phyloP scores from a whole-genome alignment of 2,888 invertebrate genomes.

The Lycophotia porphyrea region DNA sequence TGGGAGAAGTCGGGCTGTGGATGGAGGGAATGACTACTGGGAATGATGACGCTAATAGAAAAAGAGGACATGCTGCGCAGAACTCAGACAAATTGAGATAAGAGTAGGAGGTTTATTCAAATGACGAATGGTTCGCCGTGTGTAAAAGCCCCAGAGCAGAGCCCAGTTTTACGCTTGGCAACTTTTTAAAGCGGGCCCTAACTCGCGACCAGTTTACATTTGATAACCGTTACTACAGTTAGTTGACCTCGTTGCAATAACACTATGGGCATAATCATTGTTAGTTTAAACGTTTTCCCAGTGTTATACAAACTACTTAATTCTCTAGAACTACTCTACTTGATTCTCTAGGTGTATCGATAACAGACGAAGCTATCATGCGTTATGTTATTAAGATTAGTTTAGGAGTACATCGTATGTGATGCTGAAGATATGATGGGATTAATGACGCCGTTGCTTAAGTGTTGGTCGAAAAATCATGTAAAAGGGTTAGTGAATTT shows the following conservation, averaged over 20 bases:
- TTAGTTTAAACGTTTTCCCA: not conserved
- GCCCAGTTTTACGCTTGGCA: slow-evolving; percentile 36
- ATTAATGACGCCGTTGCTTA: not conserved
- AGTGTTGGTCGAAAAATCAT: no score
- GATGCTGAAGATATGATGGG: no score
- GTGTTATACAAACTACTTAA: not conserved
- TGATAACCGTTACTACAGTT: slow-evolving; percentile 56
- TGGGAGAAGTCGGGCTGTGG: no score
- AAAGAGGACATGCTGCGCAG: not conserved
- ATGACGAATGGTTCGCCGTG: not conserved
- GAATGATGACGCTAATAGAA: not conserved
- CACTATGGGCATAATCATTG: slow-evolving; percentile 41
- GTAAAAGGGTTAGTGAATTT: not conserved
- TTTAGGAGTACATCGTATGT: no score
- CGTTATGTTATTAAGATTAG: not conserved
- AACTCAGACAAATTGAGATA: not conserved
- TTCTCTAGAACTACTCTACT: no score
- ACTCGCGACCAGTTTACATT: slow-evolving; percentile 54
- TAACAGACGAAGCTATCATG: not conserved
- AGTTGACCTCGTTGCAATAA: slow-evolving; percentile 48
- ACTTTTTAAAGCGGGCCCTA: slow-evolving; percentile 49
- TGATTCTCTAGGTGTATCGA: no score
- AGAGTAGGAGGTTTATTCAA: not conserved
- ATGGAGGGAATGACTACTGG: no score
- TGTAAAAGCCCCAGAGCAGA: not conserved